A percentile compares a stretch with the other conserved stretches of the same genome.
Conservation (phyloP, 2,113 vertebrate species). For the Phaethornis superciliosus region DNA sequence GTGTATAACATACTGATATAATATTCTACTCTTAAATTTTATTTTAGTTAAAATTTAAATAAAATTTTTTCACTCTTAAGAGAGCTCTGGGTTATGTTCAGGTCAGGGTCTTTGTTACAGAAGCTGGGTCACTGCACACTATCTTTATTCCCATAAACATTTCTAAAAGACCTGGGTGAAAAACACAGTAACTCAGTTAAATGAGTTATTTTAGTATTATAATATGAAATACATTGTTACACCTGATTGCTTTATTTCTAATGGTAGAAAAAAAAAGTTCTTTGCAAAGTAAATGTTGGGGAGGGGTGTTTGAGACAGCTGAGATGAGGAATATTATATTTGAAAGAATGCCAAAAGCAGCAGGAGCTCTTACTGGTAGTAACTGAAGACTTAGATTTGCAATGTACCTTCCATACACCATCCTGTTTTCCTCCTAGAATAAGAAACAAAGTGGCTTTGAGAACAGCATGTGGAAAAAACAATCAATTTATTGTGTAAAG, state of each 20-base stretch:
- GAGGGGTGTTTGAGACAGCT: background rate
- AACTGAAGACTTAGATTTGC: background rate
- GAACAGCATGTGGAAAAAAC: background rate
- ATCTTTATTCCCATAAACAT: background rate
- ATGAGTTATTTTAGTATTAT: background rate
- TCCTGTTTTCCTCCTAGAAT: conserved; percentile 15
- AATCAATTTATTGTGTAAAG: background rate
- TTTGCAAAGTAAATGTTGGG: background rate
- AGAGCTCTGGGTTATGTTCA: background rate
- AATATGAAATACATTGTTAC: background rate
- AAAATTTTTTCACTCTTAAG: background rate
- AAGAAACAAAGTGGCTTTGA: conserved; percentile 5
- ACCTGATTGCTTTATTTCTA: background rate
- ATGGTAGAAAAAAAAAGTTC: background rate
- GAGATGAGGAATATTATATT: background rate
- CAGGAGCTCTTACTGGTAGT: background rate
- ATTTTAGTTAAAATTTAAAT: background rate
- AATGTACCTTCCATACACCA: background rate
- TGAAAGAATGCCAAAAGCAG: background rate
- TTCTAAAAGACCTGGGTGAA: background rate
- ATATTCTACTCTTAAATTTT: background rate
- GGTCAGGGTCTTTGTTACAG: background rate
- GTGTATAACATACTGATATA: background rate
- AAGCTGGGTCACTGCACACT: background rate
- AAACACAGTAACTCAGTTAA: background rate